phyloP scores from a whole-genome alignment of 2,113 vertebrate species.

The Sula dactylatra region DNA sequence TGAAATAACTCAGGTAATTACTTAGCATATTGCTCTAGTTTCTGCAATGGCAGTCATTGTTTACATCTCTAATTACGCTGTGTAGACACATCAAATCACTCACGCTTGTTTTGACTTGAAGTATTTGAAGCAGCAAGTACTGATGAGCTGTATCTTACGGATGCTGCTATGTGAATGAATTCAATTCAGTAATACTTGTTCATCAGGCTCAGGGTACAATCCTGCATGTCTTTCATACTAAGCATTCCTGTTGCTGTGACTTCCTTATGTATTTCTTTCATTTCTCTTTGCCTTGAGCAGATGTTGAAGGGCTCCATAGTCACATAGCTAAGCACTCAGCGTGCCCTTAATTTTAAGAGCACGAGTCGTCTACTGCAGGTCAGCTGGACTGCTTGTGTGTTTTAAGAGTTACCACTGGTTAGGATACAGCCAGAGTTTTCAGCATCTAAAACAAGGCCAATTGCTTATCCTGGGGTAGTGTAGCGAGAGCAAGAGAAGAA shows the following conservation, averaged over 20 bases:
- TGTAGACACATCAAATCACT: slow-evolving; percentile 22
- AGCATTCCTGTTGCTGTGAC: not conserved
- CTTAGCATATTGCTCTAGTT: slow-evolving; percentile 43
- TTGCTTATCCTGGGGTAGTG: not conserved
- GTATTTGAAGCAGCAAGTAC: slow-evolving; percentile 1
- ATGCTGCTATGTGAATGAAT: not conserved
- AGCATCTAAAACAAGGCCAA: not conserved
- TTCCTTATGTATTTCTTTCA: not conserved
- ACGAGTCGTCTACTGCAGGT: not conserved
- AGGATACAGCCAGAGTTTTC: not conserved
- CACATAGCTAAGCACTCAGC: not conserved
- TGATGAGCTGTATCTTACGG: not conserved
- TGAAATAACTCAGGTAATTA: slow-evolving; percentile 60
- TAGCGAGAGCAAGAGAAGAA: not conserved
- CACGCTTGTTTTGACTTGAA: slow-evolving; percentile 54
- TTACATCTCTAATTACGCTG: slow-evolving; percentile 15
- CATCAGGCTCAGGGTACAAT: not conserved
- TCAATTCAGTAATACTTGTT: not conserved
- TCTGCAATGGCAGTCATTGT: slow-evolving; percentile 13
- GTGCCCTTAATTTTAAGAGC: not conserved
- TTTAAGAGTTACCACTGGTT: not conserved
- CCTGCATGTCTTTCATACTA: not conserved
- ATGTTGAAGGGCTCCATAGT: not conserved
- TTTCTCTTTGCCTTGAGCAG: not conserved
- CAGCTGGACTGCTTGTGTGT: not conserved